These are phyloP conservation scores for Baronia brevicornis DNA, from an alignment of 2,888 invertebrate species.

Conservation along the genomic window DNA sequence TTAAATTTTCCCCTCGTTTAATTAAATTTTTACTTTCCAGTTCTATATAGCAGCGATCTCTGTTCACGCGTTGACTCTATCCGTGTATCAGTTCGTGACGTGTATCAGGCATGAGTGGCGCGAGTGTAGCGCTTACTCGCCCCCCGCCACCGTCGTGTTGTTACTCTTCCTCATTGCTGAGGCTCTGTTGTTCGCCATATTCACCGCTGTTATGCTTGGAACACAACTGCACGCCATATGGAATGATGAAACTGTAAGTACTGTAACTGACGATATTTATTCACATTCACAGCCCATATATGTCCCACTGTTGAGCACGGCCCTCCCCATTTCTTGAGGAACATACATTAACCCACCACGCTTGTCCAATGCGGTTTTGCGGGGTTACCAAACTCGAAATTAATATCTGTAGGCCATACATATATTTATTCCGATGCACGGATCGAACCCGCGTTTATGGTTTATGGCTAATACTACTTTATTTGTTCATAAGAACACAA, in stretches of 20 bases:
- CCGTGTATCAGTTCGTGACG: slow-evolving; percentile 93
- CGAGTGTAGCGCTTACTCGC: slow-evolving; percentile 93
- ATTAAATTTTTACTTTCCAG: no score
- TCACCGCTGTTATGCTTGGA: slow-evolving; percentile 97
- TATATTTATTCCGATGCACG: no score
- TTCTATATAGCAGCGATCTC: slow-evolving; percentile 99
- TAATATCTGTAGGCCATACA: no score
- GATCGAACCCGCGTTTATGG: no score
- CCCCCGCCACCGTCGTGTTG: slow-evolving; percentile 95
- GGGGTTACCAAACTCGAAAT: no score
- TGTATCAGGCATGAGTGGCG: slow-evolving; percentile 97
- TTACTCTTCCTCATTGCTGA: slow-evolving; percentile 94
- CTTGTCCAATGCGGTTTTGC: no score
- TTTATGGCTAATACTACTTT: no score
- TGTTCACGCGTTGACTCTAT: slow-evolving; percentile 92
- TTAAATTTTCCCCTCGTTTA: no score
- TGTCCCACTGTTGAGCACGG: no score
- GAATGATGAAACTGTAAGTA: slow-evolving; percentile 95
- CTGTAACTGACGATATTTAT: slow-evolving; percentile 22
- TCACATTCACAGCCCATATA: slow-evolving; percentile 75
- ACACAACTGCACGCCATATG: slow-evolving; percentile 98
- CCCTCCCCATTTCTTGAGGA: no score
- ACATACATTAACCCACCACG: no score
- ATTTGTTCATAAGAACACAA: no score
- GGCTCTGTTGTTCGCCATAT: slow-evolving; percentile 96